phyloP scores from a whole-genome alignment of 2,888 invertebrate genomes.

The Lepetodrilus schrolli region DNA sequence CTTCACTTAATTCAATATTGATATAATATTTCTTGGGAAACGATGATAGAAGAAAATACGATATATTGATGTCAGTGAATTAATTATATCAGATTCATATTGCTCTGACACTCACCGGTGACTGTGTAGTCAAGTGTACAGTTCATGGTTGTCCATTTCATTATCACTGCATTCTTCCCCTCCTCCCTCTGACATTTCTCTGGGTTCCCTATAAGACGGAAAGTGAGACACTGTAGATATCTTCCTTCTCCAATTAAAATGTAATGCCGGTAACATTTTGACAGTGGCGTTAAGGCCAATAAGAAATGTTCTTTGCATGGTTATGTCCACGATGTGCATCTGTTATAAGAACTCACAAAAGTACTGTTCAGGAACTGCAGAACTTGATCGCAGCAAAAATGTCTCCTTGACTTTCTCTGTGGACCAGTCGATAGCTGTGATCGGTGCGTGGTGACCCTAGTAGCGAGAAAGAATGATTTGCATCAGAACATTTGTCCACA shows the following conservation, averaged over 20 bases:
- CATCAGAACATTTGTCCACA: neutral
- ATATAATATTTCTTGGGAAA: no score
- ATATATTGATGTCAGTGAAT: no score
- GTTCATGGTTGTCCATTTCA: conserved; percentile 46
- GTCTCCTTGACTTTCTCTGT: conserved; percentile 38
- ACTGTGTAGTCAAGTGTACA: conserved; percentile 48
- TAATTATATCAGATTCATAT: neutral
- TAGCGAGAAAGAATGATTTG: conserved; percentile 6
- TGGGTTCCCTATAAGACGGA: conserved; percentile 47
- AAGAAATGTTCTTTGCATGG: no score
- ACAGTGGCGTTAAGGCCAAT: neutral
- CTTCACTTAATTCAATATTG: no score
- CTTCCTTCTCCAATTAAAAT: neutral
- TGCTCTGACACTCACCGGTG: conserved; percentile 43
- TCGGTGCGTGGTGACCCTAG: conserved; percentile 55
- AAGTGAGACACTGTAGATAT: neutral
- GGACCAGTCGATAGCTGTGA: conserved; percentile 64
- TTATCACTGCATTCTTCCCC: conserved; percentile 25
- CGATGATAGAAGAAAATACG: no score
- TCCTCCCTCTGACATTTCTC: conserved; percentile 29
- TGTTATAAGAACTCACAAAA: conserved; percentile 63
- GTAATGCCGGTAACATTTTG: neutral
- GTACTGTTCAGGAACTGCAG: conserved; percentile 43
- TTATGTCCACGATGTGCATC: no score
- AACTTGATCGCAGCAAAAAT: conserved; percentile 48